These are phyloP conservation scores for Leptura quadrifasciata DNA, from an alignment of 2,888 invertebrate genomes.

Conservation along the genomic window DNA sequence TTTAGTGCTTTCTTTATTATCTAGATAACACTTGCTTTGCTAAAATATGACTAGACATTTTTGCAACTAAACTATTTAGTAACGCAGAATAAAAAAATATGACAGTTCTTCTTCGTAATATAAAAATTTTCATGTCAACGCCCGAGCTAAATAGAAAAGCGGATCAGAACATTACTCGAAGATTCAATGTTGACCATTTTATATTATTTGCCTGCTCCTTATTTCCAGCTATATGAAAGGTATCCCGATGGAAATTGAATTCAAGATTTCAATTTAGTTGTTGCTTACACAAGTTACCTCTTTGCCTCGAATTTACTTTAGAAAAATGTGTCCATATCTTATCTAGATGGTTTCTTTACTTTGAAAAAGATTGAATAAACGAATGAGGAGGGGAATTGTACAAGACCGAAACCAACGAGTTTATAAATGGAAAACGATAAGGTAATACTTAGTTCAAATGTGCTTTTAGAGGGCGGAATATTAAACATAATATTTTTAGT, in stretches of 20 bases:
- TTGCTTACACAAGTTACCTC: constrained; percentile 50
- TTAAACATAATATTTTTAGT: too few species aligned
- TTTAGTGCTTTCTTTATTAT: too few species aligned
- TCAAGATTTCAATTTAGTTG: constrained; percentile 57
- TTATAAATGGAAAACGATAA: neutral
- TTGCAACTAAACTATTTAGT: too few species aligned
- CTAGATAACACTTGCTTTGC: too few species aligned
- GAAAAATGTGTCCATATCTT: constrained; percentile 38
- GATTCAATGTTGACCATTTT: constrained; percentile 60
- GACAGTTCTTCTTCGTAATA: neutral
- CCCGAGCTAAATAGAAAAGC: constrained; percentile 39
- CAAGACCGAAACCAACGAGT: neutral
- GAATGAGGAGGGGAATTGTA: constrained; percentile 22
- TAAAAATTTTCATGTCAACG: neutral
- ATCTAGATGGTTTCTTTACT: constrained; percentile 44
- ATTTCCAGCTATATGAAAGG: constrained; percentile 55
- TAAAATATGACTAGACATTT: too few species aligned
- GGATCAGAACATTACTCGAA: constrained; percentile 51
- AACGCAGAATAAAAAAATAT: too few species aligned
- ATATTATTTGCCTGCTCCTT: constrained; percentile 55
- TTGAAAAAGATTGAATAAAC: constrained; percentile 30
- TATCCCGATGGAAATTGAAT: constrained; percentile 59
- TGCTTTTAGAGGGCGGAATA: too few species aligned
- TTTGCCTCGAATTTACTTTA: constrained; percentile 35
- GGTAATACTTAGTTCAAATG: too few species aligned